These are phyloP conservation scores for Crocidura indochinensis DNA, from an alignment of 2,797 vertebrate genomes.

Conservation along the genomic window DNA sequence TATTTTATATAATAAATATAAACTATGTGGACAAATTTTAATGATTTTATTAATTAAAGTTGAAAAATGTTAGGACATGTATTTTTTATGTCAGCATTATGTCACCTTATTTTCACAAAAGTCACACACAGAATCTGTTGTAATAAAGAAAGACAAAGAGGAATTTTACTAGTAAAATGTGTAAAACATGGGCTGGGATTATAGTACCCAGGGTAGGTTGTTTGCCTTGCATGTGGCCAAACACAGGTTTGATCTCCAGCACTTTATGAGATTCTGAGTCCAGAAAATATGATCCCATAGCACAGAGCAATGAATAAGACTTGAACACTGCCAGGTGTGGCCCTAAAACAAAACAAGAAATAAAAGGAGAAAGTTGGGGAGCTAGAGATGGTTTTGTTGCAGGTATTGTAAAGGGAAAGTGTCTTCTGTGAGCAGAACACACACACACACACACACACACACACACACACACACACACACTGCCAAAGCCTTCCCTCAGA, in stretches of 20 bases:
- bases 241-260: too few species aligned
- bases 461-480: background rate
- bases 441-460: too few species aligned
- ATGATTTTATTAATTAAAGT: background rate
- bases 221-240: too few species aligned
- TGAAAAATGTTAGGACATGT: background rate
- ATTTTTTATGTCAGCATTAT: too few species aligned
- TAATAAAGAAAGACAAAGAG: background rate
- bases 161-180: background rate
- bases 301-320: too few species aligned
- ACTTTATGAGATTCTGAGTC: too few species aligned
- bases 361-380: background rate
- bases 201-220: too few species aligned
- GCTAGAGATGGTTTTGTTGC: background rate
- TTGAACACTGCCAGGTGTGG: too few species aligned
- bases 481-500: background rate
- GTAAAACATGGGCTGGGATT: too few species aligned
- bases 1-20: background rate
- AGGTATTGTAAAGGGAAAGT: background rate
- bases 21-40: too few species aligned
- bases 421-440: background rate
- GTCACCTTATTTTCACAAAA: background rate
- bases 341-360: too few species aligned
- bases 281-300: too few species aligned
- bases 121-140: background rate